phyloP scores from a whole-genome alignment of 53 echinoderm and acorn worm species.

The Henricia sp. region DNA sequence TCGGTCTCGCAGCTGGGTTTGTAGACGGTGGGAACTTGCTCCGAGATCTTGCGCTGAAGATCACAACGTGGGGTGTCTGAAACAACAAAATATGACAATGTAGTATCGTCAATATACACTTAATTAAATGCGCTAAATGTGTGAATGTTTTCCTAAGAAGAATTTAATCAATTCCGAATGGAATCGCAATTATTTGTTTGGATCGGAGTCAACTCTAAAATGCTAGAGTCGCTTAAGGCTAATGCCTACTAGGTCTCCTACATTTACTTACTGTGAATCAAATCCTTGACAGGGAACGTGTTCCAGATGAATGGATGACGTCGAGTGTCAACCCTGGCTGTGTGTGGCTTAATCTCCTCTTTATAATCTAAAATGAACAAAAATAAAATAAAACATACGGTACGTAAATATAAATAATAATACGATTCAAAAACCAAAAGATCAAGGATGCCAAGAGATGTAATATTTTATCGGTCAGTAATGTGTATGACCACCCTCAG shows the following conservation, averaged over 20 bases:
- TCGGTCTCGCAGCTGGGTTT: slow-evolving; percentile 48
- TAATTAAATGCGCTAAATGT: background rate
- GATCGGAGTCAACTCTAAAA: background rate
- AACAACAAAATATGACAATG: background rate
- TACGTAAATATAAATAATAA: too few species aligned
- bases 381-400: background rate
- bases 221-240: too few species aligned
- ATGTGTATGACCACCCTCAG: too few species aligned
- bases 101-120: too few species aligned
- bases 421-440: too few species aligned
- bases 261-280: slow-evolving; percentile 36
- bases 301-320: background rate
- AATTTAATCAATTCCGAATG: background rate
- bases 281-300: slow-evolving; percentile 40
- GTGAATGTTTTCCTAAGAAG: background rate
- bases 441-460: too few species aligned
- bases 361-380: background rate
- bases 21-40: slow-evolving; percentile 40
- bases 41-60: slow-evolving; percentile 54
- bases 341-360: slow-evolving; percentile 17
- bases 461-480: too few species aligned
- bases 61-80: slow-evolving; percentile 51
- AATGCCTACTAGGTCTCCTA: too few species aligned
- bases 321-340: background rate
- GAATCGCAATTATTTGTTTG: background rate